These are phyloP conservation scores for Hypanus sabinus DNA, from an alignment of 2,113 vertebrate species.

Conservation along the genomic window DNA sequence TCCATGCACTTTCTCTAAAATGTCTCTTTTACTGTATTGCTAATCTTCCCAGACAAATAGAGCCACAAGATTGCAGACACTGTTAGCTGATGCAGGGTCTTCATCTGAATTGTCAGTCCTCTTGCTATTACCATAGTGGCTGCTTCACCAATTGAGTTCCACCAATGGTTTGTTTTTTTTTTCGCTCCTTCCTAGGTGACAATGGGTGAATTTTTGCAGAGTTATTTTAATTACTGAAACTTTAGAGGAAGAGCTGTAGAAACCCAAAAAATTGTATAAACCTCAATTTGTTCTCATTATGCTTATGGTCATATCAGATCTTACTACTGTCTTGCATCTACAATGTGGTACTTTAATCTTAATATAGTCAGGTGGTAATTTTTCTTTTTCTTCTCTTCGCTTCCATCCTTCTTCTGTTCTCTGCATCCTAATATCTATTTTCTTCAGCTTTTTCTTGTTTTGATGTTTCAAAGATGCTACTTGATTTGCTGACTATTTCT, in stretches of 20 bases:
- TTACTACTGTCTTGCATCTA: background rate
- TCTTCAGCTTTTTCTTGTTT: too few species aligned
- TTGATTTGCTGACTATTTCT: too few species aligned
- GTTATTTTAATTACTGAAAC: background rate
- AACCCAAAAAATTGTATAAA: background rate
- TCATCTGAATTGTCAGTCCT: too few species aligned
- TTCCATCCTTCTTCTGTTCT: too few species aligned
- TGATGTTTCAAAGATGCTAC: too few species aligned
- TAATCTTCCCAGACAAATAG: background rate
- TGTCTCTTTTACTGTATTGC: background rate
- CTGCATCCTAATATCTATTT: too few species aligned
- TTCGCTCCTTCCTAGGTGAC: background rate
- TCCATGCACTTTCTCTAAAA: too few species aligned
- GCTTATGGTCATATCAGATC: background rate
- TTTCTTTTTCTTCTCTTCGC: background rate
- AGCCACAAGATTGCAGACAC: too few species aligned
- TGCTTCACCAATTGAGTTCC: too few species aligned
- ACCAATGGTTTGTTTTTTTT: too few species aligned
- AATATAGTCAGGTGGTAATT: background rate
- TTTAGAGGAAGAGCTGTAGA: background rate
- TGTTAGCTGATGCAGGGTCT: too few species aligned
- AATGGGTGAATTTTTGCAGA: background rate
- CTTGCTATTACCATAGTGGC: too few species aligned
- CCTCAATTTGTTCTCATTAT: background rate
- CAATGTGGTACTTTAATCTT: background rate